Evolutionary conservation across 2,113 vertebrate species (phyloP).

Genomic region (Epinephelus lanceolatus): DNA sequence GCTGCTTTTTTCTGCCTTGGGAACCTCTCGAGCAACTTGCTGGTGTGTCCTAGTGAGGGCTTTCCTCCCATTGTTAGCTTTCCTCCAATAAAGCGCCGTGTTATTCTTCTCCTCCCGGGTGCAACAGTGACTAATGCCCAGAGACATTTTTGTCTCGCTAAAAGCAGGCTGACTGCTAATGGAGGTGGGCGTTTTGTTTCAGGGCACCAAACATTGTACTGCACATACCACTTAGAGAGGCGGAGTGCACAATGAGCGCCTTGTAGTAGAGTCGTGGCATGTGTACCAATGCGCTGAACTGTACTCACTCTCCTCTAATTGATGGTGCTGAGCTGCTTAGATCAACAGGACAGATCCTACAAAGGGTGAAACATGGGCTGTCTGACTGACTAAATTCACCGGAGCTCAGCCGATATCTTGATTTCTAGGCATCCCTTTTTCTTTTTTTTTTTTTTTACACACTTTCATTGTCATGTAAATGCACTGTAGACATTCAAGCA

Average conservation of each 20-base stretch:
- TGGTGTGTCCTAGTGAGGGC: constrained; percentile 62
- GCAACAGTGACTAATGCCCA: constrained; percentile 78
- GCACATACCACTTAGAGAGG: constrained; percentile 76
- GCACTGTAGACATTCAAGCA: constrained; percentile 9
- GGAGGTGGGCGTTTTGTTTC: constrained; percentile 80
- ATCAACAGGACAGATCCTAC: constrained; percentile 69
- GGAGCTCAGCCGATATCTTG: constrained; percentile 9
- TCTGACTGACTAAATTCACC: constrained; percentile 37
- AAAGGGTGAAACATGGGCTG: constrained; percentile 72
- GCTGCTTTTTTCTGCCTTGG: constrained; percentile 52
- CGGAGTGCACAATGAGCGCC: constrained; percentile 79
- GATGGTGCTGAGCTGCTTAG: constrained; percentile 72
- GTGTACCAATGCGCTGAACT: constrained; percentile 76
- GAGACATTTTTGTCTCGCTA: constrained; percentile 74
- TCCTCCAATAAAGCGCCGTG: constrained; percentile 76
- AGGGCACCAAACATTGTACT: constrained; percentile 73
- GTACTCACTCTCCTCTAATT: constrained; percentile 79
- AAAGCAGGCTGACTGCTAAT: constrained; percentile 76
- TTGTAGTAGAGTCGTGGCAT: constrained; percentile 78
- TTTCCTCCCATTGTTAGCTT: constrained; percentile 85
- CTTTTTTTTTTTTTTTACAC: constrained; percentile 17
- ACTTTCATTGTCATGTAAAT: constrained; percentile 63
- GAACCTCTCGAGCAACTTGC: constrained; percentile 67
- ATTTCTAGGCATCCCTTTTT: constrained; percentile 29
- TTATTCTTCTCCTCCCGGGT: constrained; percentile 77